A percentile compares a stretch with the other conserved stretches of the same genome.
Conservation (phyloP, 2,797 vertebrate species). For the Sitta carolinensis region DNA sequence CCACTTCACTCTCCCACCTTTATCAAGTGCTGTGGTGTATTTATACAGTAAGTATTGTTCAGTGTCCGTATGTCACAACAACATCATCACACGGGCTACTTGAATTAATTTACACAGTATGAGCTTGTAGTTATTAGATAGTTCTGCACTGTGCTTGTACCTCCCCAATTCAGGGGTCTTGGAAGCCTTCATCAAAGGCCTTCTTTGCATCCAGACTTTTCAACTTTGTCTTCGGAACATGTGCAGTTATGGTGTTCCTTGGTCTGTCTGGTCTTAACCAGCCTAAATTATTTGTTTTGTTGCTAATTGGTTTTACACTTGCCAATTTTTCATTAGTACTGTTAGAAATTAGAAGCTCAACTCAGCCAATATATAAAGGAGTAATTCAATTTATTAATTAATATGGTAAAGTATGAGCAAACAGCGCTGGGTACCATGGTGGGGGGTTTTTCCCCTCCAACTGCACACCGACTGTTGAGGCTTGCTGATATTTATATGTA, state of each 20-base stretch:
- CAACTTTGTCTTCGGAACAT: not conserved
- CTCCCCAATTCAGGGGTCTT: fast-evolving
- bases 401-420: too few relatives aligned
- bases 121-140: not conserved
- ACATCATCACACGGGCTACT: fast-evolving
- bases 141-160: too few relatives aligned
- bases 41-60: not conserved
- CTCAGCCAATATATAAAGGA: too few relatives aligned
- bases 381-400: too few relatives aligned
- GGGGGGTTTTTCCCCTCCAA: too few relatives aligned
- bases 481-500: too few relatives aligned
- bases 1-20: not conserved
- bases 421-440: too few relatives aligned
- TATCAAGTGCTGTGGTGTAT: too few relatives aligned
- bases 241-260: not conserved
- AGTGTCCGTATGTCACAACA: not conserved
- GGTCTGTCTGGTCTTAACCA: not conserved
- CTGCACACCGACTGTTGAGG: too few relatives aligned
- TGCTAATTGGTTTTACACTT: not conserved
- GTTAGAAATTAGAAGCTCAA: too few relatives aligned
- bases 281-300: not conserved
- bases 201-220: not conserved
- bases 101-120: not conserved
- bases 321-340: not conserved
- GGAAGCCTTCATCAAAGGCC: not conserved